Base-by-base conservation (phyloP, 2,113 vertebrate species). In the Mus pahari region DNA sequence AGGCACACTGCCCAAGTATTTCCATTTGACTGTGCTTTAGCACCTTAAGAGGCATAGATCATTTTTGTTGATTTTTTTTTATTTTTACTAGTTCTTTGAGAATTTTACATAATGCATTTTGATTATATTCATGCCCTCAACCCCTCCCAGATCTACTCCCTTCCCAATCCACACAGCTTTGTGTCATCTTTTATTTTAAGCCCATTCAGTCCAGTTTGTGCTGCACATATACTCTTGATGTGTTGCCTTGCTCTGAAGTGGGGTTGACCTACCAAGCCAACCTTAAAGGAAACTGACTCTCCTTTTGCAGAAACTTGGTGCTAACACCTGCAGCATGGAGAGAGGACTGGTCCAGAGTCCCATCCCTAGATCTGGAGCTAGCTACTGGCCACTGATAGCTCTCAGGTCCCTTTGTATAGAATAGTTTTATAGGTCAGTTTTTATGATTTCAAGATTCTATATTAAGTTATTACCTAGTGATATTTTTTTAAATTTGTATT, bases 371-470 rank as follows among this genome's bases (percentile, higher is more conserved):
- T 39, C 13, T 3, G n/a, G 22, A 82, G 79, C 36, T 60, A 82
- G 79, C 36, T 60, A 26, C 79, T 39, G 36, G 55, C 79, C 24
- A 82, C 39, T 82, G 36, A 39, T 13, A 60, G 36, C 36, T 26
- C 22, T 36, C 26, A 19, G 39, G 82, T 20, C 26, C 39, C 42
- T 81, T 45, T 84, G 92, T 73, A 79, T 79, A 75, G 16, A 89
- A 10, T 82, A 28, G 22, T 93, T 58, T 94, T 91, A 86, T 81
- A 31, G 5, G n/a, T 95, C 24, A 62, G 91, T 58, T 90, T n/a
- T 28, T 81, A 50, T 64, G 11, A 55, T 89, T 89, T 50, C 84
- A 92, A 77, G 6, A 31, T 82, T 87, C 17, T 77, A 5, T 77
- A 88, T 33, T 71, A 82, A 71, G 36, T 39, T 2, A 75, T 70